Evolutionary conservation across 1,140 invertebrate genomes (phyloP).

Genomic region (Galleria mellonella): DNA sequence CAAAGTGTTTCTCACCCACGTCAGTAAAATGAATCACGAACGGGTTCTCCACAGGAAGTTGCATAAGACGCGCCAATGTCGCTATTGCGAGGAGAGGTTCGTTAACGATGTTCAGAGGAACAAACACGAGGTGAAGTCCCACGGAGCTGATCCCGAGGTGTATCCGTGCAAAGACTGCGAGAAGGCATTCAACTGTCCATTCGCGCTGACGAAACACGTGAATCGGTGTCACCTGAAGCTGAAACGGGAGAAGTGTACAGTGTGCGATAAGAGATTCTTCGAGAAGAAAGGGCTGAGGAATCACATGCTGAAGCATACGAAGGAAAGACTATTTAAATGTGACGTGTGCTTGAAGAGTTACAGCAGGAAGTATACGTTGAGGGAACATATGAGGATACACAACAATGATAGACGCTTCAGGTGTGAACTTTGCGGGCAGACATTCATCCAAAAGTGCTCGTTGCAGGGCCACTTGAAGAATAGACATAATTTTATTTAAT

Average conservation of each 20-base stretch:
- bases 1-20: constrained; percentile 7
- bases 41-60: not conserved
- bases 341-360: constrained; percentile 76
- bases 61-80: constrained; percentile 15
- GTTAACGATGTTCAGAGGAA: constrained; percentile 12
- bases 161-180: constrained; percentile 26
- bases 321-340: constrained; percentile 80
- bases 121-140: constrained; percentile 18
- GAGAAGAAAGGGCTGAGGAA: constrained; percentile 9
- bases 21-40: constrained; percentile 4
- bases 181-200: constrained; percentile 12
- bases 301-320: constrained; percentile 72
- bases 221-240: constrained; percentile 24
- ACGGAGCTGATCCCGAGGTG: constrained; percentile 11
- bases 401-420: constrained; percentile 83
- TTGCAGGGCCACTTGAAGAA: constrained; percentile 67
- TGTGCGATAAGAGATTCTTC: constrained; percentile 21
- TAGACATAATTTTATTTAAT: constrained; percentile 22
- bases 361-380: constrained; percentile 63
- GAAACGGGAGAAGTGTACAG: constrained; percentile 7
- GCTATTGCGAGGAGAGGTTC: constrained; percentile 22
- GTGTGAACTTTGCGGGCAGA: constrained; percentile 80
- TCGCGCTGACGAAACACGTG: constrained; percentile 13
- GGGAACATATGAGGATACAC: constrained; percentile 74
- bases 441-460: constrained; percentile 77